phyloP scores from a whole-genome alignment of 53 echinoderm and acorn worm species.

The Echinarachnius parma region DNA sequence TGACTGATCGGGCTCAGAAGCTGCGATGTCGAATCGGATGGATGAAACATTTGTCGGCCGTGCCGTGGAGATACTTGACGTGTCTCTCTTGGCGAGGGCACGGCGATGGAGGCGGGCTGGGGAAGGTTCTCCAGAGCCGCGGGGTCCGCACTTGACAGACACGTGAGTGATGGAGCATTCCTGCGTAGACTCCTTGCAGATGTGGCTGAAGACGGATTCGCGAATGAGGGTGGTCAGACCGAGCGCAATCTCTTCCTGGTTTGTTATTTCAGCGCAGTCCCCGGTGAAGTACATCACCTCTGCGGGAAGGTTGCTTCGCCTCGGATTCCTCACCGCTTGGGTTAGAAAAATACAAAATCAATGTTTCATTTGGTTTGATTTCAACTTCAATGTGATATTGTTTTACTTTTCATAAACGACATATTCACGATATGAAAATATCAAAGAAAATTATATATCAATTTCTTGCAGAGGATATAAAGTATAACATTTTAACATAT shows the following conservation, averaged over 20 bases:
- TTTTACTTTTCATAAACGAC: too few species aligned
- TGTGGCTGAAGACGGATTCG: constrained; percentile 1
- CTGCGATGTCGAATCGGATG: constrained; percentile 12
- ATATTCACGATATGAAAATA: too few species aligned
- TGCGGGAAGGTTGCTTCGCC: constrained; percentile 1
- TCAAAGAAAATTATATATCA: too few species aligned
- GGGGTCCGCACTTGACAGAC: constrained; percentile 49
- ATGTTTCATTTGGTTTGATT: too few species aligned
- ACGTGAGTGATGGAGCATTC: constrained; percentile 45
- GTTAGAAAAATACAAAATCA: too few species aligned
- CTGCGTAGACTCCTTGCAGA: constrained; percentile 16
- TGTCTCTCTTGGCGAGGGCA: background rate
- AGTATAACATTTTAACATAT: too few species aligned
- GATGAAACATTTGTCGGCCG: background rate
- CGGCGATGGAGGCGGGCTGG: background rate
- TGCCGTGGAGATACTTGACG: too few species aligned
- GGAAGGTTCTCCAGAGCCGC: background rate
- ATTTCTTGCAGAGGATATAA: too few species aligned
- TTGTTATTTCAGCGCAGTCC: constrained; percentile 32
- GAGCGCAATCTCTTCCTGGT: constrained; percentile 42
- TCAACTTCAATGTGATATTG: too few species aligned
- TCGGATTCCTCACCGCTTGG: background rate
- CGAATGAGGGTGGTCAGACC: constrained; percentile 19
- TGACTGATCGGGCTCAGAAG: background rate
- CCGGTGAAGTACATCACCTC: constrained; percentile 49